These are phyloP conservation scores for Teleopsis dalmanni DNA, from an alignment of 1,140 invertebrate species.

Conservation along the genomic window DNA sequence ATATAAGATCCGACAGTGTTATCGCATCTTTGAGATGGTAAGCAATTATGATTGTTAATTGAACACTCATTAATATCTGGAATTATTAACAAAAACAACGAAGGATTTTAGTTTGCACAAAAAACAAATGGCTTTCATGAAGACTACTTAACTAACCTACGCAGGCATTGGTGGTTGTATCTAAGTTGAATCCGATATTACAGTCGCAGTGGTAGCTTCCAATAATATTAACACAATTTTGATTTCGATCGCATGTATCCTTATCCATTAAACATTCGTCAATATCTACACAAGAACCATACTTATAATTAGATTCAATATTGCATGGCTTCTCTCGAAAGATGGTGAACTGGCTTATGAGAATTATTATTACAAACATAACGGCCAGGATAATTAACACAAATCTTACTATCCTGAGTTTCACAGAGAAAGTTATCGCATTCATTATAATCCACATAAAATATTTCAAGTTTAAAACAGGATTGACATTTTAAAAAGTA, in stretches of 20 bases:
- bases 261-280: constrained; percentile 64
- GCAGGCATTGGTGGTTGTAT: constrained; percentile 60
- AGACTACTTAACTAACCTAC: constrained; percentile 48
- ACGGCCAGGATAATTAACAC: no score
- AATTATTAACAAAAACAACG: constrained; percentile 9
- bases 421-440: no score
- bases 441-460: no score
- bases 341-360: no score
- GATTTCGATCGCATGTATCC: constrained; percentile 57
- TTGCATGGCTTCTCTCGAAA: constrained; percentile 17
- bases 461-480: no score
- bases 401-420: no score
- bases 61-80: constrained; percentile 59
- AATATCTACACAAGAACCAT: constrained; percentile 51
- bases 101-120: not conserved
- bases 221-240: constrained; percentile 66
- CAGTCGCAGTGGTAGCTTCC: constrained; percentile 75
- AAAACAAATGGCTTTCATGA: not conserved
- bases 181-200: constrained; percentile 62
- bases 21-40: constrained; percentile 72
- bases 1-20: constrained; percentile 82
- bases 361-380: no score
- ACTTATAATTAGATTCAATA: constrained; percentile 22
- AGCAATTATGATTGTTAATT: constrained; percentile 50
- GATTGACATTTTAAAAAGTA: no score